These are phyloP conservation scores for Cossypha caffra DNA, from an alignment of 2,797 vertebrate species.

Conservation along the genomic window DNA sequence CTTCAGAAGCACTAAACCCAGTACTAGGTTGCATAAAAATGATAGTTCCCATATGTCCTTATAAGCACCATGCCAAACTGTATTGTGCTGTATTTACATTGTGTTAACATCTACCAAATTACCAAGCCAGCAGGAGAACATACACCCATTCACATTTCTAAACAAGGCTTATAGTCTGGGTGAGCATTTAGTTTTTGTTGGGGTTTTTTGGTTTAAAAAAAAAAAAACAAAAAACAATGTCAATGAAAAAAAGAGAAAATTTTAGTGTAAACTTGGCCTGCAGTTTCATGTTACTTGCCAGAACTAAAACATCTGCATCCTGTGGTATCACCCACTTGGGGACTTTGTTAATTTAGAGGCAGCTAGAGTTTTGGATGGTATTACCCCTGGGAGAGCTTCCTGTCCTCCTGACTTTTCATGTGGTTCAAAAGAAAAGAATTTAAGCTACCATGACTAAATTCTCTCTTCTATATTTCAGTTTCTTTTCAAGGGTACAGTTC, in stretches of 20 bases:
- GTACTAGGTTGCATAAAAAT: constrained; percentile 30
- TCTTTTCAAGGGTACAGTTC: neutral
- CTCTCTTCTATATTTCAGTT: neutral
- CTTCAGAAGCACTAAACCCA: constrained; percentile 47
- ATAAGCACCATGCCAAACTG: constrained; percentile 42
- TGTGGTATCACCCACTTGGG: constrained; percentile 26
- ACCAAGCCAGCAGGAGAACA: constrained; percentile 38
- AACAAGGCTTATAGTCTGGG: constrained; percentile 13
- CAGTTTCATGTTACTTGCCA: constrained; percentile 46
- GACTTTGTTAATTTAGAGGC: constrained; percentile 33
- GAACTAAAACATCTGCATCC: constrained; percentile 67
- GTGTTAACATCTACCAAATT: constrained; percentile 59
- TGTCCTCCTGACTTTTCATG: constrained; percentile 4
- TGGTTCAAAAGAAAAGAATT: neutral
- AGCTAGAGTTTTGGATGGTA: neutral
- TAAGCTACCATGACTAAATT: constrained; percentile 26
- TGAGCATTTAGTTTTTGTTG: neutral
- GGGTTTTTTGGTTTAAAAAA: neutral
- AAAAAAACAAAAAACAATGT: neutral
- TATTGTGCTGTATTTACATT: constrained; percentile 65
- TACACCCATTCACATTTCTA: constrained; percentile 52
- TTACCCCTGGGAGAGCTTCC: neutral
- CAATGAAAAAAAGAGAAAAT: neutral
- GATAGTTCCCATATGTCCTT: constrained; percentile 52
- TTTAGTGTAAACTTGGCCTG: constrained; percentile 30